Evolutionary conservation across 2,797 vertebrate species (phyloP).

Genomic region (Artibeus lituratus): DNA sequence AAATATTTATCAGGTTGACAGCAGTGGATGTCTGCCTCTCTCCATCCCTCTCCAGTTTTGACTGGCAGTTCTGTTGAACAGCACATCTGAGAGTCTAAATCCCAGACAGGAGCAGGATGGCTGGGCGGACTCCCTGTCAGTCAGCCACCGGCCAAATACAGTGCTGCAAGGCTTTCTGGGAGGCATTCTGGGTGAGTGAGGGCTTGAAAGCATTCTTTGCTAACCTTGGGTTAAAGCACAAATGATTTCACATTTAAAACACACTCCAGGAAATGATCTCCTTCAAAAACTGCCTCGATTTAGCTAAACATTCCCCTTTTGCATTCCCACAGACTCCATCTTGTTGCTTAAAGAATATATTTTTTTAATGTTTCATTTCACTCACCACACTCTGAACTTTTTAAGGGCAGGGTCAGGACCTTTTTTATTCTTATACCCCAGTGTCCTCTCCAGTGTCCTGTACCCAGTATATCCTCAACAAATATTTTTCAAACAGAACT

Average conservation of each 20-base stretch:
- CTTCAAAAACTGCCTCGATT: not conserved
- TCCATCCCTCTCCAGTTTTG: not conserved
- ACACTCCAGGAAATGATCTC: not conserved
- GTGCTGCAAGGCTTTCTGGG: not conserved
- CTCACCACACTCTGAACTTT: not conserved
- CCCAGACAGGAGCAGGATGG: not conserved
- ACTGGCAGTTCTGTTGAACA: not conserved
- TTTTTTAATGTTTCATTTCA: not conserved
- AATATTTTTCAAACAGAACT: not conserved
- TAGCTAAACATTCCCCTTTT: not conserved
- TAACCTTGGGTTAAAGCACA: not conserved
- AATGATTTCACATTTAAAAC: slow-evolving; percentile 25
- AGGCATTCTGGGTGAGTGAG: not conserved
- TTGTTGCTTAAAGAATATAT: not conserved
- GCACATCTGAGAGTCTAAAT: not conserved
- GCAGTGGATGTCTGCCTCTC: not conserved
- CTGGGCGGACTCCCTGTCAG: not conserved
- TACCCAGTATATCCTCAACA: not conserved
- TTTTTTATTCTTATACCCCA: not conserved
- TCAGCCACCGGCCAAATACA: not conserved
- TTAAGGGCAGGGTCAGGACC: not conserved
- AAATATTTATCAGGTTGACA: slow-evolving; percentile 1
- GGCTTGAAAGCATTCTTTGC: not conserved
- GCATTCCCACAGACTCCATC: not conserved
- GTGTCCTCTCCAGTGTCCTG: not conserved